A percentile compares a stretch with the other conserved stretches of the same genome.
Evolutionary conservation across 1,140 invertebrate genomes (phyloP).

Genomic region (Pectinophora gossypiella): DNA sequence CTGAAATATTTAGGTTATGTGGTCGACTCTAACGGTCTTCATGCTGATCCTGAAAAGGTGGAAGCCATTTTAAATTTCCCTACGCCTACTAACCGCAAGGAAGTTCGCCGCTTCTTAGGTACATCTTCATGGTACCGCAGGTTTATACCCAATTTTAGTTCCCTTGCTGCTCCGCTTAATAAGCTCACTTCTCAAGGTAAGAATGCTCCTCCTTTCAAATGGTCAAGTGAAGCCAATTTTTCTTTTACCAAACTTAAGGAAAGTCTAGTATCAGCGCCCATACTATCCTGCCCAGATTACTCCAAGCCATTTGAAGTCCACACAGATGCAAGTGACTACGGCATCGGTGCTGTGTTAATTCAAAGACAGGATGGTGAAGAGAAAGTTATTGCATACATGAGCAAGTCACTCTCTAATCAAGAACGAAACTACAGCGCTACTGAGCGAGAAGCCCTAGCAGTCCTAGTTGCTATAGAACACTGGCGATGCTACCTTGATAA

Average conservation of each 20-base stretch:
- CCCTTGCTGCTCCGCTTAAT: slow-evolving; percentile 16
- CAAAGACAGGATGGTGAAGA: slow-evolving; percentile 24
- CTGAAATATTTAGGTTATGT: slow-evolving; percentile 33
- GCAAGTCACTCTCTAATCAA: slow-evolving; percentile 11
- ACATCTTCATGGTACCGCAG: slow-evolving; percentile 59
- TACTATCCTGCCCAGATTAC: slow-evolving; percentile 28
- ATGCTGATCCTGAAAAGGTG: slow-evolving; percentile 48
- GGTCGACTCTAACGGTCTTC: slow-evolving; percentile 30
- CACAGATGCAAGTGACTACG: slow-evolving; percentile 16
- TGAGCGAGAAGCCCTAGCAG: slow-evolving; percentile 26
- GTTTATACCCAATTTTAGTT: slow-evolving; percentile 37
- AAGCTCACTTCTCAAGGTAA: slow-evolving; percentile 9
- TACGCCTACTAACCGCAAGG: slow-evolving; percentile 27
- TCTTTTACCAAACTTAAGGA: slow-evolving; percentile 21
- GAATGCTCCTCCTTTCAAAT: slow-evolving; percentile 9
- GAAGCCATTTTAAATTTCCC: slow-evolving; percentile 36
- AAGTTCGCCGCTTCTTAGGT: slow-evolving; percentile 50
- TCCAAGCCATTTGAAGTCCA: slow-evolving; percentile 22
- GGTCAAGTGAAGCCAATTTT: slow-evolving; percentile 13
- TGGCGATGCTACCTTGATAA: slow-evolving; percentile 31
- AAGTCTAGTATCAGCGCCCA: slow-evolving; percentile 16
- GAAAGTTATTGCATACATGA: slow-evolving; percentile 29
- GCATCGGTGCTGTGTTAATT: slow-evolving; percentile 19
- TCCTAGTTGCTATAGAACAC: slow-evolving; percentile 21
- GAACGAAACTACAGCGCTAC: slow-evolving; percentile 30